Conservation (phyloP, 2,113 vertebrate genomes). For the Galemys pyrenaicus region DNA sequence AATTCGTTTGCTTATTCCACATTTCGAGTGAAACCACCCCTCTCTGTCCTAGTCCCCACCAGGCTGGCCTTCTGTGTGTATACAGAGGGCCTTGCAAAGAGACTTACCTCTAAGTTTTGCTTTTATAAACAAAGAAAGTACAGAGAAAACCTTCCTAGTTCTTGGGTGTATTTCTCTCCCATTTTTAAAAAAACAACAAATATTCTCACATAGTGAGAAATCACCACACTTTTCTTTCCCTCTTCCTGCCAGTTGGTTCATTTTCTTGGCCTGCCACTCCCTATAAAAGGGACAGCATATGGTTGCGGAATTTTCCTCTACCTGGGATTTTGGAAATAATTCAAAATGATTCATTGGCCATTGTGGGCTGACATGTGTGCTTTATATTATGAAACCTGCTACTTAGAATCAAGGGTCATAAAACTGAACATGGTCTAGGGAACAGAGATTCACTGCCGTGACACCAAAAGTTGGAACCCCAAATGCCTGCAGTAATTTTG, state of each 20-base stretch:
- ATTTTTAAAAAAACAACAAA: not conserved
- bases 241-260: not conserved
- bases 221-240: not conserved
- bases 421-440: not conserved
- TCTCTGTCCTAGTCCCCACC: not conserved
- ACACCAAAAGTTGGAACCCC: not conserved
- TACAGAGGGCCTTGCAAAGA: not conserved
- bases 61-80: not conserved
- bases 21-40: too few species aligned
- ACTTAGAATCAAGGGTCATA: not conserved
- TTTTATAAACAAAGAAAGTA: not conserved
- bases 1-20: too few species aligned
- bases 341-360: not conserved
- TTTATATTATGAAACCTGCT: not conserved
- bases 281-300: not conserved
- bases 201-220: not conserved
- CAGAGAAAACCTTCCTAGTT: not conserved
- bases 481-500: too few species aligned
- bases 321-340: not conserved
- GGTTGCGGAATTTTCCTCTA: constrained; percentile 1
- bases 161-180: not conserved
- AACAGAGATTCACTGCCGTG: not conserved
- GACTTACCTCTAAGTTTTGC: not conserved
- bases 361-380: not conserved
- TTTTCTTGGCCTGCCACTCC: not conserved